Evolutionary conservation across 2,888 invertebrate genomes (phyloP), one percentile per base, ranked within the genome.

Genomic region (Rugalucina vietnamica): DNA sequence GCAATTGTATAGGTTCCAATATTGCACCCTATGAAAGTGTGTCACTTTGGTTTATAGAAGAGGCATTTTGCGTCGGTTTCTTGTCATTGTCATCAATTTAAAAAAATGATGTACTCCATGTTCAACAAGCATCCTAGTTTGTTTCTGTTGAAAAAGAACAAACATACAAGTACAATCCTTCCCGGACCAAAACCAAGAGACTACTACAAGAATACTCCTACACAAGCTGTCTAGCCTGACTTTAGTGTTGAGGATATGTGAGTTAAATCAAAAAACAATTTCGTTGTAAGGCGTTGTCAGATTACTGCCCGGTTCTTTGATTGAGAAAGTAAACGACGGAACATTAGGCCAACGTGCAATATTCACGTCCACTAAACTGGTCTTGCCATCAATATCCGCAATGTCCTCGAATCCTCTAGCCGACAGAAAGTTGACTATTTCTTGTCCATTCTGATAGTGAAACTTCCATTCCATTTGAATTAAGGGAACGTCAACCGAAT

Each of bases 11-110:
- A 86, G 24, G 81, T 65, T 21, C 86, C 86, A 14, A 86, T 70
- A 70, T 84, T 82, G 37, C 77, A 81, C 4, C 84, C 82, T 39
- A 87, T 29, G 69, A 85, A 84, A 37, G 82, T 43, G 29, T 69
- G 50, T 4, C 14, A 18, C 14, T 70, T 69, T 14, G 70, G 77
- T 21, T 78, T 27, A 8, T 36, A 27, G 21, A 49, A 12, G 32
- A 85, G 24, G n/a, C n/a, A n/a, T n/a, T n/a, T n/a, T n/a, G n/a
- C n/a, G n/a, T n/a, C n/a, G n/a, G n/a, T n/a, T n/a, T n/a, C n/a
- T n/a, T n/a, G n/a, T n/a, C 3, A 80, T 54, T 24, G n/a, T 43
- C 32, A 65, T 37, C 18, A 87, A 72, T 39, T 50, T 73, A 3
- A 36, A 54, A 2, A 85, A 36, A 0, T 76, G 71, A n/a, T 73